Base-by-base conservation (phyloP, 1,140 invertebrate genomes). In the Brachionus asplanchnoidis region DNA sequence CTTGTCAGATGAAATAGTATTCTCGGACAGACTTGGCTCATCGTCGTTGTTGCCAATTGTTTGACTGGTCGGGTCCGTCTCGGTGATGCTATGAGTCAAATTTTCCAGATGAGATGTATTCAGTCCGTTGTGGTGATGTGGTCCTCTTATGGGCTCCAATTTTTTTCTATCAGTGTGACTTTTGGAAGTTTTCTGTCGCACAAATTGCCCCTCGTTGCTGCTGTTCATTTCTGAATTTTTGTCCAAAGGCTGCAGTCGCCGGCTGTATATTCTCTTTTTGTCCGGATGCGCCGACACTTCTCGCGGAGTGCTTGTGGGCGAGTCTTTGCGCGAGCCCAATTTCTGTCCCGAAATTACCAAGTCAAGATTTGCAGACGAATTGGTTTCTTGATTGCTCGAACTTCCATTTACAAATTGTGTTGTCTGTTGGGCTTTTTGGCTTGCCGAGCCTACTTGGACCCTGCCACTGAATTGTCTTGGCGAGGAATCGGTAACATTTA, bases 131-230 rank as follows among this genome's bases (percentile, higher is more conserved):
- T 50, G 20, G 12, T 23, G 3, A 40, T 36, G 50, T 26, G 32
- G 50, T 40, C 40, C 40, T 20, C 11, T 42, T 7, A 82, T 82
- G 1, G 79, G 79, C 23, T 82, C 79, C 26, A 82, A 68, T 82
- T 68, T 82, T 68, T 82, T 82, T 12, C 79, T 36, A 46, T 82
- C 79, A 46, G 17, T 14, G 20, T 23, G n/a, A 23, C n/a, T 23
- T 23, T 82, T 82, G 3, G 79, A 82, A n/a, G 79, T 65, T 82
- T 82, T 82, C 23, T 82, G 79, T n/a, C 79, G 32, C 5, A 82
- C 40, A 82, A 82, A 82, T 44, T 82, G 79, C 11, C 53, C 40
- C 20, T 65, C 79, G 9, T 60, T 42, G 12, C 53, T 46, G 60
- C 53, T 65, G 6, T 28, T 11, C 28, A 36, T 26, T 14, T 77